Evolutionary conservation across 2,888 invertebrate species (phyloP).

Genomic region (Cheilosia pagana): DNA sequence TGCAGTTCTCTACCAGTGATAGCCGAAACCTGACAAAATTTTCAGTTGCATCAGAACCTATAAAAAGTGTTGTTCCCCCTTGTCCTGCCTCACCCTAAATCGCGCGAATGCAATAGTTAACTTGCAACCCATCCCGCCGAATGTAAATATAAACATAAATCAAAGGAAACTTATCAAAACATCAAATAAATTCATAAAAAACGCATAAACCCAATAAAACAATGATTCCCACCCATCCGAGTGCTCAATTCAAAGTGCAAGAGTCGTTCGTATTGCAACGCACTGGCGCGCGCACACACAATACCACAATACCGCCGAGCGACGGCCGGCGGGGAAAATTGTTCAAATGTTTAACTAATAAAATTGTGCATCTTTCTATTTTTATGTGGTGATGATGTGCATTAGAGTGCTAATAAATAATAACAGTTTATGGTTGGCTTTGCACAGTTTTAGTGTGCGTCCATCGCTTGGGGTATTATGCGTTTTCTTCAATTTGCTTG

Average conservation of each 20-base stretch:
- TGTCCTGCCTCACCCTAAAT: background rate
- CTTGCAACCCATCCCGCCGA: background rate
- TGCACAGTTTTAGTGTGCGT: slow-evolving; percentile 61
- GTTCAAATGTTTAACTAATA: slow-evolving; percentile 59
- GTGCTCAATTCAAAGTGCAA: slow-evolving; percentile 20
- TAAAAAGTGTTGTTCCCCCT: background rate
- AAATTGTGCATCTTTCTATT: slow-evolving; percentile 65
- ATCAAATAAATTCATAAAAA: slow-evolving; percentile 47
- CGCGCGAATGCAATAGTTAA: background rate
- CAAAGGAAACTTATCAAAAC: slow-evolving; percentile 36
- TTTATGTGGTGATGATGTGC: slow-evolving; percentile 64
- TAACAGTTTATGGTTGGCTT: slow-evolving; percentile 55
- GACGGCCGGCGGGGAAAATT: background rate
- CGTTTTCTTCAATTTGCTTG: slow-evolving; percentile 53
- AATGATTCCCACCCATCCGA: slow-evolving; percentile 10
- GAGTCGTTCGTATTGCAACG: background rate
- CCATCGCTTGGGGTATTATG: slow-evolving; percentile 44
- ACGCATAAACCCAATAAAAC: slow-evolving; percentile 25
- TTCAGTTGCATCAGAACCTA: background rate
- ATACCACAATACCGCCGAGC: background rate
- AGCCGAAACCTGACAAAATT: background rate
- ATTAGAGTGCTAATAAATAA: slow-evolving; percentile 70
- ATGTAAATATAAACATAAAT: slow-evolving; percentile 9
- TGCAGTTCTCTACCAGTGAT: no score
- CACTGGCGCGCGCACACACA: background rate